Conservation (phyloP, 2,888 invertebrate genomes). For the Pachliopta kotzebuea region DNA sequence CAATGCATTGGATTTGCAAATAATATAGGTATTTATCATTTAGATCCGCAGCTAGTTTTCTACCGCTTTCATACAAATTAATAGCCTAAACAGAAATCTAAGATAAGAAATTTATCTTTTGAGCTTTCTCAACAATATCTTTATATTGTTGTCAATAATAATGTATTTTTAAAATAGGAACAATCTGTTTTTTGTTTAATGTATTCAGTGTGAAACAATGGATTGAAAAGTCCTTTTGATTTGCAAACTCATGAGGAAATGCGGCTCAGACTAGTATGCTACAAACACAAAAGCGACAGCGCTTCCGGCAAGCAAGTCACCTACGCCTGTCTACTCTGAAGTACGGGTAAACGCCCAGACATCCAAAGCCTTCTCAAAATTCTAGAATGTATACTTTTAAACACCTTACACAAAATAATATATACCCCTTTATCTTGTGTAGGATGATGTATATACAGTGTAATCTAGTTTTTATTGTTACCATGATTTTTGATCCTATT, state of each 20-base stretch:
- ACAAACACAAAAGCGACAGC: constrained; percentile 2
- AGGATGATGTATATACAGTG: neutral
- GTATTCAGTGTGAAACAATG: neutral
- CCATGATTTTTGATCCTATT: neutral
- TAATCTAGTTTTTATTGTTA: neutral
- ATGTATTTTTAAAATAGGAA: neutral
- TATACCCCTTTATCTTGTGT: too few species aligned
- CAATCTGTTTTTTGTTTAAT: neutral
- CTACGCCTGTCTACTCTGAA: constrained; percentile 20
- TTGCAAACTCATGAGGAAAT: constrained; percentile 20
- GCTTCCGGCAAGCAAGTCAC: constrained; percentile 8
- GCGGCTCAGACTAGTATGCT: constrained; percentile 7
- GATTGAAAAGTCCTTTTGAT: constrained; percentile 13
- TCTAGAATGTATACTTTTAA: neutral
- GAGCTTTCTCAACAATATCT: too few species aligned
- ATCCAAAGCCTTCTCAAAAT: neutral
- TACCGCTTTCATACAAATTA: too few species aligned
- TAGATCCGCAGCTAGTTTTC: too few species aligned
- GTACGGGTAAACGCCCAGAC: constrained; percentile 19
- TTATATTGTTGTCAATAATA: neutral
- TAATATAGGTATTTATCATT: too few species aligned
- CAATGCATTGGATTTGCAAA: too few species aligned
- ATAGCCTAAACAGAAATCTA: too few species aligned
- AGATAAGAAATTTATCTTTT: too few species aligned
- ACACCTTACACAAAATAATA: neutral